These are phyloP conservation scores for Thunnus maccoyii DNA, from an alignment of 2,113 vertebrate species.

Conservation along the genomic window DNA sequence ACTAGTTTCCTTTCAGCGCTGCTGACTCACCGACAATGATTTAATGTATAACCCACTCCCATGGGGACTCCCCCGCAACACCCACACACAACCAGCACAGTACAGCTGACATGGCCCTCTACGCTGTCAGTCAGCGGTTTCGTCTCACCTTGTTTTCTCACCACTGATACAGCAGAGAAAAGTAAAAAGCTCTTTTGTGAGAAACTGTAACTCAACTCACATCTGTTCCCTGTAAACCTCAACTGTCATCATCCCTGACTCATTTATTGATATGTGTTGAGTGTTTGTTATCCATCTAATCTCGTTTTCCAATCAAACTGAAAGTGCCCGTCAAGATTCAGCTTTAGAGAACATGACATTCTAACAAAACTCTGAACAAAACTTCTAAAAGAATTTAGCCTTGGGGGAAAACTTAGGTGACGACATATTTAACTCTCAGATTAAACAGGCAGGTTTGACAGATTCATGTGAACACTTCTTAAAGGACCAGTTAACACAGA, in stretches of 20 bases:
- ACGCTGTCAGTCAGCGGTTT: constrained; percentile 9
- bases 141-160: constrained; percentile 17
- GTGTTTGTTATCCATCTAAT: constrained; percentile 3
- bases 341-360: neutral
- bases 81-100: constrained; percentile 10
- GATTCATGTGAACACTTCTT: no score
- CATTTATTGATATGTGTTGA: neutral
- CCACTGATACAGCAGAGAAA: neutral
- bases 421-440: no score
- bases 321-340: no score
- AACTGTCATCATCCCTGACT: neutral
- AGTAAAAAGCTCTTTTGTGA: neutral
- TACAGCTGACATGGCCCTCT: constrained; percentile 17
- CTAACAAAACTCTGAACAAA: no score
- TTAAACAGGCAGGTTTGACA: no score
- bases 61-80: constrained; percentile 32
- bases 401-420: no score
- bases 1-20: constrained; percentile 18
- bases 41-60: neutral
- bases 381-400: no score
- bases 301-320: neutral
- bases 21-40: constrained; percentile 29
- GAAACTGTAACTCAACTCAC: constrained; percentile 2
- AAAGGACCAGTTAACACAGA: no score
- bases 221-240: neutral